Conservation (phyloP, 2,888 invertebrate genomes). For the Sminthurides aquaticus region DNA sequence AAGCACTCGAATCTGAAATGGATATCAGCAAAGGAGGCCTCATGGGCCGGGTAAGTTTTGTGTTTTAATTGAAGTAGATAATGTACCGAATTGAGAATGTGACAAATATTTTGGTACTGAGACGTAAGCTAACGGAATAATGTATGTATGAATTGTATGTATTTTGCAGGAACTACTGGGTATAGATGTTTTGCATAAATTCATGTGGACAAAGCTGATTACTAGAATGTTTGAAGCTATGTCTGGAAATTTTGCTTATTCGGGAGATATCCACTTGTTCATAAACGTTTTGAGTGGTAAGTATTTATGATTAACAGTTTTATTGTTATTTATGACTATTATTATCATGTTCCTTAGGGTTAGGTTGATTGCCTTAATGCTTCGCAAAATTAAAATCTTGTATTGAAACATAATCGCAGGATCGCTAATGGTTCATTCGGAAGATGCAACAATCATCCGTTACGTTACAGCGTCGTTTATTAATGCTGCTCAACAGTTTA, state of each 20-base stretch:
- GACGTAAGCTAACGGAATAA: too few relatives aligned
- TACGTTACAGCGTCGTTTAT: conserved; percentile 96
- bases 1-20: conserved; percentile 93
- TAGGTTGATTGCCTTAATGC: not conserved
- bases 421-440: conserved; percentile 89
- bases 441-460: conserved; percentile 89
- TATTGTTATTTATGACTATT: too few relatives aligned
- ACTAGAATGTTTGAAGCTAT: conserved; percentile 96
- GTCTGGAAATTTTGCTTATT: conserved; percentile 94
- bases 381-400: not conserved
- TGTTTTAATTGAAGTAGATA: too few relatives aligned
- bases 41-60: conserved; percentile 64
- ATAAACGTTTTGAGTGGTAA: conserved; percentile 90
- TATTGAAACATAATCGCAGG: conserved; percentile 25
- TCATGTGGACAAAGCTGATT: conserved; percentile 95
- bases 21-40: conserved; percentile 83
- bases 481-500: conserved; percentile 95
- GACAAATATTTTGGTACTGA: conserved; percentile 9
- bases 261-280: conserved; percentile 93
- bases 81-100: conserved; percentile 6
- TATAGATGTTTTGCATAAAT: conserved; percentile 93
- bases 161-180: conserved; percentile 69
- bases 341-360: not conserved
- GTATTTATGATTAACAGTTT: not conserved
- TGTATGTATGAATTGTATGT: too few relatives aligned